Base-by-base conservation (phyloP, 2,113 vertebrate species). In the Ranitomeya imitator region DNA sequence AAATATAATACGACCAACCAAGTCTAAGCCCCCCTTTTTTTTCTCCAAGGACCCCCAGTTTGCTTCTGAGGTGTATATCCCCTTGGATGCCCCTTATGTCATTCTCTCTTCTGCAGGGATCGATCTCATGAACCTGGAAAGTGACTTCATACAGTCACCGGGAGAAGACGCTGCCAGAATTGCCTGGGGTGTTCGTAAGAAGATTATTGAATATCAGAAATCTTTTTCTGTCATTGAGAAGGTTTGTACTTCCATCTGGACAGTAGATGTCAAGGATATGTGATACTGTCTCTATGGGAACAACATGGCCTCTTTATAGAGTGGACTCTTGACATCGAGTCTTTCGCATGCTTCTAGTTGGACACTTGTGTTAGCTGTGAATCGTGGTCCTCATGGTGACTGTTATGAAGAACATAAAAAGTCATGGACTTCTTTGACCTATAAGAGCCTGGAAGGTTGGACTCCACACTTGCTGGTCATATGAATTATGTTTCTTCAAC, bases 141-240 rank as follows among this genome's bases (percentile, higher is more conserved):
- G 92, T 0, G 91, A 92, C 0, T 0, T 97, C 0, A 15, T 97
- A 26, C 93, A 94, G 0, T 14, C 97, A 26, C 92, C 89, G 12
- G 97, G 95, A 0, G 95, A 96, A 0, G 97, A 98, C 78, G 1
- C 4, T 0, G 96, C 96, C 3, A 92, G 97, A 16, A 92, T 86
- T 0, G 94, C 97, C 69, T 98, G 97, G 97, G 89, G 95, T 79
- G 0, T 97, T 0, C 93, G 90, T 0, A 90, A 74, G 19, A 90
- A 89, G 0, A 90, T 98, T 89, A 0, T 2, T 55, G 92, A 83
- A 2, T 96, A 93, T 74, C 97, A 98, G 79, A 95, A 98, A 84
- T 95, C 95, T 0, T 98, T 98, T 93, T 94, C 86, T 0, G 94
- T 96, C 88, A 95, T 98, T 0, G 97, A 98, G 93, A 97, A 94